Base-by-base conservation (phyloP, 2,113 vertebrate genomes). In the Andinoacara biseriatus region DNA sequence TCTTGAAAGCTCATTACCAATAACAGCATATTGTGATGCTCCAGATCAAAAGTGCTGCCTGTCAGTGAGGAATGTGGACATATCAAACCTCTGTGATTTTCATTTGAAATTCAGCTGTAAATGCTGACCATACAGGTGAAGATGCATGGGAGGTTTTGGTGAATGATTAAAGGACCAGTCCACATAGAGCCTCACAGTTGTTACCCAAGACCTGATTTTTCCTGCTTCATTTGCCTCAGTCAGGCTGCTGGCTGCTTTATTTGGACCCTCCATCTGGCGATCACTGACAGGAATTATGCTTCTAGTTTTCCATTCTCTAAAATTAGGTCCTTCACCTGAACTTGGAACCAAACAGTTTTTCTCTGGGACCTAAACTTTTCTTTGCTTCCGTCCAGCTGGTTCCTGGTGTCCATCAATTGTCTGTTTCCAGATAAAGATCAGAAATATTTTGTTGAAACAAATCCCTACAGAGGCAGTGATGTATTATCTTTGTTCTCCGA, bases 131-230 rank as follows among this genome's bases (percentile, higher is more conserved):
- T 35, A n/a, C 20, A 13, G 24, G 35, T 20, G 24, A 38, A 10
- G 20, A 4, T 67, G 52, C 14, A 22, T 76, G 18, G 74, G 11
- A 76, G 74, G n/a, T 33, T 54, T 22, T 62, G 9, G 65, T 85
- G 56, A 87, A 83, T 89, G 24, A 90, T 86, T 90, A 31, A 86
- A 86, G 46, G 62, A 78, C 1, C 20, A 35, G 67, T 61, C 29
- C 8, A 0, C 31, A 14, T 74, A 22, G 13, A 65, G 4, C 43
- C 54, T 81, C 77, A 3, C 67, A 80, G 72, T 74, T 76, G 63
- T 88, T 87, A 67, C 59, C 77, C 81, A 88, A 20, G 60, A 72
- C 74, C 80, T 22, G 80, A 83, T 83, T 62, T 61, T 38, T 81
- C 26, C 82, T 65, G 85, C 87, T 81, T 78, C 82, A n/a, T 59